Evolutionary conservation across 2,797 vertebrate species (phyloP).

Genomic region (Macropus fuliginosus): DNA sequence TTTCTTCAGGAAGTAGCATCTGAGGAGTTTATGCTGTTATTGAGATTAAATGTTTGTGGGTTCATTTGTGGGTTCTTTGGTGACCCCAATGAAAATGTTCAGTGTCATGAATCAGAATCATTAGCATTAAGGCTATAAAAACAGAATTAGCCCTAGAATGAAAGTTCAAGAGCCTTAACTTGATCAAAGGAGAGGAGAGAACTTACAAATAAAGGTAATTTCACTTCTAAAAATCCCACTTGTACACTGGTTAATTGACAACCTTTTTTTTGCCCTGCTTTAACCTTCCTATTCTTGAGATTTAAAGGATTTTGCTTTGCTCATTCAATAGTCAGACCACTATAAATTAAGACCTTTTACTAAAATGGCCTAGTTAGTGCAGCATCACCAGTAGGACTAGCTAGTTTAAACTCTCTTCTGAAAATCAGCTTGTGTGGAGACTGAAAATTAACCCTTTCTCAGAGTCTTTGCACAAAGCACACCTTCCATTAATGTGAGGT

Average conservation of each 20-base stretch:
- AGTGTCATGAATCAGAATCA: slow-evolving; percentile 22
- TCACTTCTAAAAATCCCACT: slow-evolving; percentile 52
- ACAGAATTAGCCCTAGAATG: slow-evolving; percentile 60
- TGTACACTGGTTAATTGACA: slow-evolving; percentile 45
- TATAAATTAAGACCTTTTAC: slow-evolving; percentile 28
- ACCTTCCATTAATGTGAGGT: slow-evolving; percentile 43
- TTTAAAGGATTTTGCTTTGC: neutral
- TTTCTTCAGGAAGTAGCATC: slow-evolving; percentile 38
- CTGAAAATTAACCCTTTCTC: slow-evolving; percentile 69
- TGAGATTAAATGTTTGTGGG: neutral
- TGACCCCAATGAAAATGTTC: neutral
- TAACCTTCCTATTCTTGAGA: slow-evolving; percentile 32
- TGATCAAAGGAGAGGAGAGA: neutral
- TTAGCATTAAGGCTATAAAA: slow-evolving; percentile 14
- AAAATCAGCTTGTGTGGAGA: slow-evolving; percentile 60
- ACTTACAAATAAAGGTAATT: slow-evolving; percentile 21
- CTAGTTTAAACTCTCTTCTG: slow-evolving; percentile 41
- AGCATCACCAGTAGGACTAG: neutral
- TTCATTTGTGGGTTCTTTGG: neutral
- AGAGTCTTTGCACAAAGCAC: slow-evolving; percentile 54
- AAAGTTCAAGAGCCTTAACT: neutral
- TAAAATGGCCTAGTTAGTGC: slow-evolving; percentile 19
- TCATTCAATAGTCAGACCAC: slow-evolving; percentile 13
- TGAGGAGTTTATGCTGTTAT: neutral
- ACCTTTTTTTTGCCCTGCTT: slow-evolving; percentile 25